phyloP scores from a whole-genome alignment of 2,888 invertebrate species.

The Scrobipalpa costella region DNA sequence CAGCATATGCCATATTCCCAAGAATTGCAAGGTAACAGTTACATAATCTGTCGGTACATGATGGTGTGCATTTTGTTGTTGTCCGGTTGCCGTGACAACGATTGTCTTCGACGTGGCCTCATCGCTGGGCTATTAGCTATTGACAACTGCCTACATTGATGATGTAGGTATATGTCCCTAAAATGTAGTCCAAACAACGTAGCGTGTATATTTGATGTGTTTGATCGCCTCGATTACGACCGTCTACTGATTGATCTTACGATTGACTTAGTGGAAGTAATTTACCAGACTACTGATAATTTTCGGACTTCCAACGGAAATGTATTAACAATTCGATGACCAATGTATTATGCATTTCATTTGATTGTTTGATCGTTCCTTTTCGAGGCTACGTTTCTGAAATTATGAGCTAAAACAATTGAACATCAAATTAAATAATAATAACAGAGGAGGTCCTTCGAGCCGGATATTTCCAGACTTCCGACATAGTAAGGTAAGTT shows the following conservation, averaged over 20 bases:
- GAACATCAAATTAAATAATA: conserved; percentile 12
- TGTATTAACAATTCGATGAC: background rate
- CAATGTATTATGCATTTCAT: conserved; percentile 5
- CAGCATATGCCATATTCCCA: background rate
- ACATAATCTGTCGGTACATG: conserved; percentile 34
- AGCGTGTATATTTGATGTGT: conserved; percentile 54
- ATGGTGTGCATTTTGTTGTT: conserved; percentile 61
- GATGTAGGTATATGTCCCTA: conserved; percentile 37
- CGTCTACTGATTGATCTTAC: conserved; percentile 53
- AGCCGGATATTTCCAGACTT: conserved; percentile 26
- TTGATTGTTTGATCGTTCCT: background rate
- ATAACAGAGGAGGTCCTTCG: conserved; percentile 21
- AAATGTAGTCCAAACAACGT: conserved; percentile 57
- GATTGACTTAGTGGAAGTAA: conserved; percentile 42
- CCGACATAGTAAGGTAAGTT: conserved; percentile 8
- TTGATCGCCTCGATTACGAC: conserved; percentile 57
- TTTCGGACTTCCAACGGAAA: background rate
- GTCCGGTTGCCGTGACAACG: conserved; percentile 62
- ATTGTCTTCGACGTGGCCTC: conserved; percentile 69
- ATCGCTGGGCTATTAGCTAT: conserved; percentile 69
- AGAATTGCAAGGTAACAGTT: conserved; percentile 30
- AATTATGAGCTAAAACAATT: conserved; percentile 8
- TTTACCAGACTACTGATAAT: conserved; percentile 37
- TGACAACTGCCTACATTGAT: conserved; percentile 62
- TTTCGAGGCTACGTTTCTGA: background rate